Evolutionary conservation across 2,113 vertebrate species (phyloP).

Genomic region (Ploceus nigricollis): DNA sequence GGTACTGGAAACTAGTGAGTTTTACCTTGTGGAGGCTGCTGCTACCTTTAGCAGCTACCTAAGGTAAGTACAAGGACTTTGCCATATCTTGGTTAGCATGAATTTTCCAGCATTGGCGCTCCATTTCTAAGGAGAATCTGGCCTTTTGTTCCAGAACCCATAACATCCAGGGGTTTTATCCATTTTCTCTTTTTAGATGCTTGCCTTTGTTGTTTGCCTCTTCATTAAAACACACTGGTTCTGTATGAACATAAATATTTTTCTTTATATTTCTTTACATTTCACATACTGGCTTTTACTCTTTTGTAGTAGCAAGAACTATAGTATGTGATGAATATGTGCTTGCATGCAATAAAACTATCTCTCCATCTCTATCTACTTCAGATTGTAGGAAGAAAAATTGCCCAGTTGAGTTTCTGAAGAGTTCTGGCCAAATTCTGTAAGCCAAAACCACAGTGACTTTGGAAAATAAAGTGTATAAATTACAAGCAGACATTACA

Average conservation of each 20-base stretch:
- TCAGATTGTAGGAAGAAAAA: not conserved
- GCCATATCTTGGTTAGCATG: not conserved
- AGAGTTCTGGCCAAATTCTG: not conserved
- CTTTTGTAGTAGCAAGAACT: not conserved
- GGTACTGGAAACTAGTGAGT: not conserved
- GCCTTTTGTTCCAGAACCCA: not conserved
- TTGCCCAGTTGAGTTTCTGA: not conserved
- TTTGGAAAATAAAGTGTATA: not conserved
- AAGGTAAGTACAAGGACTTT: not conserved
- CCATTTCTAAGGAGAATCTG: not conserved
- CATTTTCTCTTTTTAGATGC: not conserved
- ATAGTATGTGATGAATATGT: not conserved
- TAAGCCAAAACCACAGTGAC: not conserved
- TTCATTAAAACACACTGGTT: not conserved
- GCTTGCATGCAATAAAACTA: not conserved
- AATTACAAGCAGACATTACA: not conserved
- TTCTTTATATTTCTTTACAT: not conserved
- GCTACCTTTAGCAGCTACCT: not conserved
- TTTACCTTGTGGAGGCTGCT: not conserved
- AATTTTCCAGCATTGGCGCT: not conserved
- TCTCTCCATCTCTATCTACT: not conserved
- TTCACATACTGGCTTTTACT: not conserved
- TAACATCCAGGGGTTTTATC: not conserved
- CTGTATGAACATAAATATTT: conserved; percentile 1
- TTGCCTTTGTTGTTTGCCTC: not conserved